phyloP scores from a whole-genome alignment of 2,797 vertebrate species.

The Danio albolineatus region DNA sequence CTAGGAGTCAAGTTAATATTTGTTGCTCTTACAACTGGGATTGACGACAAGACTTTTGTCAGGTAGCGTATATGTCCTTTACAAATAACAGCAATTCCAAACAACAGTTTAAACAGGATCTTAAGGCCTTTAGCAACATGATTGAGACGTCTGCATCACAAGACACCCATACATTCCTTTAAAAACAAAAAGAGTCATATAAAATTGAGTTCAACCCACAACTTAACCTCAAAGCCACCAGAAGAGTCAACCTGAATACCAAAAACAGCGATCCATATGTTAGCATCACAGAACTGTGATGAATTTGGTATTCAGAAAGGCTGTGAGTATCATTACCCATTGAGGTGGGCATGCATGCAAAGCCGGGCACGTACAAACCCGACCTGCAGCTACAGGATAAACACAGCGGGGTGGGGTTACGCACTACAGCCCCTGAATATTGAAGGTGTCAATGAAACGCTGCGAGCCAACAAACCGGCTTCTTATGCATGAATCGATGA shows the following conservation, averaged over 20 bases:
- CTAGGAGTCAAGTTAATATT: too few species aligned
- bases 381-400: conserved; percentile 37
- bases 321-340: conserved; percentile 11
- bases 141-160: not conserved
- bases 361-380: not conserved
- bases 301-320: conserved; percentile 23
- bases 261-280: not conserved
- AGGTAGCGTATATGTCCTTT: too few species aligned
- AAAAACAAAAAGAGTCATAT: not conserved
- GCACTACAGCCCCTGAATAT: conserved; percentile 18
- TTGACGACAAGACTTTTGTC: too few species aligned
- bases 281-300: not conserved
- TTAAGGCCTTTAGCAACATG: not conserved
- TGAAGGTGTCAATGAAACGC: conserved; percentile 25
- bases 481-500: conserved; percentile 28
- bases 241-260: not conserved
- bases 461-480: conserved; percentile 16
- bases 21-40: too few species aligned
- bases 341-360: conserved; percentile 2
- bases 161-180: not conserved
- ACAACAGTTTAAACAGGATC: not conserved
- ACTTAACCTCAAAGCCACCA: conserved; percentile 4
- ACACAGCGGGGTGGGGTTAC: conserved; percentile 21
- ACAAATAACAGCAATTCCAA: not conserved
- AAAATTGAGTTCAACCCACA: not conserved